Evolutionary conservation across 2,113 vertebrate genomes (phyloP).

Genomic region (Elachura formosa): DNA sequence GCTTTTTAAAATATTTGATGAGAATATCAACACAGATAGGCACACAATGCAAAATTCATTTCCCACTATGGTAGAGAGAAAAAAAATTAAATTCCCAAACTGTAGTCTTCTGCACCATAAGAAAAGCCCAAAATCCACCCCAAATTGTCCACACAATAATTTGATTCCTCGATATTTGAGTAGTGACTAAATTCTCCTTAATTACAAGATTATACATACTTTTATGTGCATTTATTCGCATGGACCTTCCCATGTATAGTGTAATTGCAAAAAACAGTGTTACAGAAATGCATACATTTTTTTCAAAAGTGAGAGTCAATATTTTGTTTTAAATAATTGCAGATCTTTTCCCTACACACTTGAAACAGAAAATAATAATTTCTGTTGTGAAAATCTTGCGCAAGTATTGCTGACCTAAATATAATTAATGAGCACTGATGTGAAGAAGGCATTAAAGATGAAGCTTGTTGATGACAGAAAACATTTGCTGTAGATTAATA

Average conservation of each 20-base stretch:
- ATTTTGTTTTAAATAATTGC: constrained; percentile 21
- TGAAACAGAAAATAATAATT: background rate
- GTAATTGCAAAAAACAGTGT: background rate
- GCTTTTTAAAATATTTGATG: background rate
- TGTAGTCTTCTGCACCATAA: accelerated
- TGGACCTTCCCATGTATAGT: background rate
- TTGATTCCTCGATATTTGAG: background rate
- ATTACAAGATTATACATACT: background rate
- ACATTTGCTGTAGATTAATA: constrained; percentile 2
- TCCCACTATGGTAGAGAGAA: background rate
- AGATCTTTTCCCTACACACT: background rate
- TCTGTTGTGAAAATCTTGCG: background rate
- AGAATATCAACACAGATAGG: background rate
- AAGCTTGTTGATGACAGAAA: background rate
- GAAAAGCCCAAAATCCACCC: background rate
- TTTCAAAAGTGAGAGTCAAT: background rate
- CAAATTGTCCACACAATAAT: accelerated
- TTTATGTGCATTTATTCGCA: background rate
- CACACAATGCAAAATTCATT: background rate
- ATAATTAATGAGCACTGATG: constrained; percentile 40
- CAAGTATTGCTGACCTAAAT: constrained; percentile 8
- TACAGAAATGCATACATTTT: background rate
- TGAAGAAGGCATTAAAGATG: background rate
- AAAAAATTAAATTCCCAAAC: accelerated
- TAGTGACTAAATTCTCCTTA: background rate